Base-by-base conservation (phyloP, 2,888 invertebrate species). In the Anarsia innoxiella region DNA sequence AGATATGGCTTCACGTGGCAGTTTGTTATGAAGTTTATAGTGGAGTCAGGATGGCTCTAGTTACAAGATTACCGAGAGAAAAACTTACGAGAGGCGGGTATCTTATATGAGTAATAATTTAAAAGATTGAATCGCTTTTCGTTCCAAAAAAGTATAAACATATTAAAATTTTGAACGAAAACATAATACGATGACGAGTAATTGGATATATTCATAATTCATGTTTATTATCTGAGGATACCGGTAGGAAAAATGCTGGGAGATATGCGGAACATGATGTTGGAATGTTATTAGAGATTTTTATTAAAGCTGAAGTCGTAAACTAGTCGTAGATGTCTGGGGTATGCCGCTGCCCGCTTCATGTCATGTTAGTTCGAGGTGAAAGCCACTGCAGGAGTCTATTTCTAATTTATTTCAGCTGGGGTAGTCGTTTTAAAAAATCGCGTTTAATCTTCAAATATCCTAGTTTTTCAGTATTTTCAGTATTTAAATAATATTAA, bases 1-100 rank as follows among this genome's bases (percentile, higher is more conserved):
- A 84, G 83, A 85, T 84, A 85, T 75, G 67, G 80, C 70, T 63
- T 59, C 65, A 66, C 66, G 66, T 72, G 78, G 80, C 80, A 80
- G 82, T 86, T 82, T 79, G 80, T 85, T 83, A 78, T 74, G 75
- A 76, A 78, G 72, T 86, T 86, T 85, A 85, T 84, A 73, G 79
- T 75, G 69, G 49, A 68, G 61, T 62, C 69, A 69, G 62, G 64
- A 58, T 59, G 71, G 63, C 73, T 77, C 74, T 78, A 77, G 76
- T 74, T 77, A 76, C 76, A 70, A 57, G 65, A 57, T 67, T 64
- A 65, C 65, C 64, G 61, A 59, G 51, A 69, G 56, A 66, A 77
- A 72, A 73, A 68, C 61, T 46, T 41, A 49, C 35, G 51, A 55
- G 56, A 5, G 8, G 56, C 60, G 57, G 58, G 53, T 50, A 61